Percentiles rank a stretch among this genome's conserved stretches.
These are phyloP conservation scores for Chaetogeoica ovagalla DNA, from an alignment of 2,888 invertebrate genomes.

Conservation along the genomic window DNA sequence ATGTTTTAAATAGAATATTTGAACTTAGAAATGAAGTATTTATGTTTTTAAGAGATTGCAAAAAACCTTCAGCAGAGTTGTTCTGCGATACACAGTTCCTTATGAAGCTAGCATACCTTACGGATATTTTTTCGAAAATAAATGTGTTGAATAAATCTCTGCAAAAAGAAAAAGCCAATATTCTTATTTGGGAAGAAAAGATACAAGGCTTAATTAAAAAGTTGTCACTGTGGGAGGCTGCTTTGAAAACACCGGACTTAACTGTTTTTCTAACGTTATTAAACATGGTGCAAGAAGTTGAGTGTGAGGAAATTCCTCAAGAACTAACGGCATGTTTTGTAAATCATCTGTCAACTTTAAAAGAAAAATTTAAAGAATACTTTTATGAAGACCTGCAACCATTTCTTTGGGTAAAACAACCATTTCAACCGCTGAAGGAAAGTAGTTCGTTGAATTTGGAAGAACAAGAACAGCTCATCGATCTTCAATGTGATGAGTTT, in stretches of 20 bases:
- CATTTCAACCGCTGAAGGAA: slow-evolving; percentile 26
- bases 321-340: slow-evolving; percentile 15
- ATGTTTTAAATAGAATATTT: slow-evolving; percentile 12
- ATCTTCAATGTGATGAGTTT: too few relatives aligned
- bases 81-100: slow-evolving; percentile 22
- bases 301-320: slow-evolving; percentile 22
- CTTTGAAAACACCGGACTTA: slow-evolving; percentile 17
- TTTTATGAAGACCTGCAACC: slow-evolving; percentile 18
- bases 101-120: slow-evolving; percentile 8
- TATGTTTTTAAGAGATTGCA: slow-evolving; percentile 20
- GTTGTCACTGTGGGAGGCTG: slow-evolving; percentile 14
- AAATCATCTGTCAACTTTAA: slow-evolving; percentile 20
- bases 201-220: slow-evolving; percentile 24
- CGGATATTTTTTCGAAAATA: slow-evolving; percentile 20
- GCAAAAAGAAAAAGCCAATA: slow-evolving; percentile 23
- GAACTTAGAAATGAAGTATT: not conserved
- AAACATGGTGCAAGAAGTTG: slow-evolving; percentile 15
- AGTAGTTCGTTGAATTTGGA: slow-evolving; percentile 16
- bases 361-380: slow-evolving; percentile 21
- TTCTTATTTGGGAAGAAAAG: slow-evolving; percentile 16
- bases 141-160: slow-evolving; percentile 19
- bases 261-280: slow-evolving; percentile 16
- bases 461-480: slow-evolving; percentile 17
- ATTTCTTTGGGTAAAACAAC: slow-evolving; percentile 29
- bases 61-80: slow-evolving; percentile 27